Evolutionary conservation across 2,888 invertebrate species (phyloP), one percentile per base, ranked within the genome.

Genomic region (Eupithecia centaureata): DNA sequence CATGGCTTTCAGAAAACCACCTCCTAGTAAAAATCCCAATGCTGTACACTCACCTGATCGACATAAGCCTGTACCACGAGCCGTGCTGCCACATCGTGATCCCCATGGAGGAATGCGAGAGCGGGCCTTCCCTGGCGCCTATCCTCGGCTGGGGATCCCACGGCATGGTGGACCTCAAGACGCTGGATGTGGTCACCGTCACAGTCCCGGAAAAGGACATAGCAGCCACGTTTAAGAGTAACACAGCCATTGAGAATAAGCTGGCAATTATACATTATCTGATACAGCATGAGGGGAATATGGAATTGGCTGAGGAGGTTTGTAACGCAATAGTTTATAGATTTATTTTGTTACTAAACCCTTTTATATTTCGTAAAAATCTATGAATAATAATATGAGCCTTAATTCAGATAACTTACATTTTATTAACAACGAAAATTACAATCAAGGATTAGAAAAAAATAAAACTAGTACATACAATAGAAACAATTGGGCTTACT

Each of bases 221-320:
- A 1, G 92, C 95, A 0, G 94, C 96, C 8, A 95, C 95, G 0
- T 97, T 96, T 78, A 95, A 95, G 72, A 95, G 94, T 71, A 95
- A 95, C 73, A 94, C 94, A 0, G 94, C 94, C 0, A 82, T 96
- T 0, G 96, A 96, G 79, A 96, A 96, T 79, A 96, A 96, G 75
- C 87, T 97, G 67, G 96, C 97, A 5, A 96, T 98, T 35, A 92
- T 98, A 30, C 98, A 98, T 86, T 97, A 97, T 81, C 95, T 97
- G 79, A 93, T 97, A 47, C 94, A 96, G 60, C 97, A 98, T 82
- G 95, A 95, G 58, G 95, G 95, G 66, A 97, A 97, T 77, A 90
- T 95, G 80, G 96, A 96, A 65, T 93, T 95, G 64, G 95, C 97
- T 61, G 95, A 96, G 67, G 96, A 97, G 93, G 96, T 96, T 84